Conservation (phyloP, 2,888 invertebrate species). For the Euclidia mi region DNA sequence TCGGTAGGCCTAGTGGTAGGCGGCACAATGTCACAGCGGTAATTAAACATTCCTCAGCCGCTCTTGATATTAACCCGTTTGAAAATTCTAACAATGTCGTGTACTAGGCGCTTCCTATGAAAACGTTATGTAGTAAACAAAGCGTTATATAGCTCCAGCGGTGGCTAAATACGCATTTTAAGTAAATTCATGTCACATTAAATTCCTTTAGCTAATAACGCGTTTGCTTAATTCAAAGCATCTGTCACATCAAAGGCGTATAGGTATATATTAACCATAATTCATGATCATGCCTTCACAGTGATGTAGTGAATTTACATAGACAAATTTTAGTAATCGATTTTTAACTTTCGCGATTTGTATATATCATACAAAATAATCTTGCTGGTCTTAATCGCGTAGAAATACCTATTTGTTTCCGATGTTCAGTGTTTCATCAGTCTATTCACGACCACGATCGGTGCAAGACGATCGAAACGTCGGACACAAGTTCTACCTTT, state of each 20-base stretch:
- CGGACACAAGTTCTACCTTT: no score
- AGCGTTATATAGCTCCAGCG: slow-evolving; percentile 23
- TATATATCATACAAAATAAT: no score
- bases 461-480: no score
- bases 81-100: slow-evolving; percentile 85
- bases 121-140: slow-evolving; percentile 61
- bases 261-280: background rate
- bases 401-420: no score
- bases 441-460: no score
- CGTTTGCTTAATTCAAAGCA: background rate
- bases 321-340: no score
- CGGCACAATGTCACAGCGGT: slow-evolving; percentile 70
- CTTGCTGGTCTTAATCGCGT: no score
- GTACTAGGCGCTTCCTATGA: slow-evolving; percentile 71
- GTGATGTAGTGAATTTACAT: no score
- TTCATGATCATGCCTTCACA: background rate
- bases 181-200: slow-evolving; percentile 44
- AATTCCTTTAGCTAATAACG: slow-evolving; percentile 35
- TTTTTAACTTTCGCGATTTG: no score
- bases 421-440: no score
- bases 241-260: background rate
- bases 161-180: slow-evolving; percentile 40
- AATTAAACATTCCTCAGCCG: slow-evolving; percentile 83
- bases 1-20: slow-evolving; percentile 53
- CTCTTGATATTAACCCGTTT: slow-evolving; percentile 81